Base-by-base conservation (phyloP, 2,113 vertebrate genomes). In the Condylura cristata region DNA sequence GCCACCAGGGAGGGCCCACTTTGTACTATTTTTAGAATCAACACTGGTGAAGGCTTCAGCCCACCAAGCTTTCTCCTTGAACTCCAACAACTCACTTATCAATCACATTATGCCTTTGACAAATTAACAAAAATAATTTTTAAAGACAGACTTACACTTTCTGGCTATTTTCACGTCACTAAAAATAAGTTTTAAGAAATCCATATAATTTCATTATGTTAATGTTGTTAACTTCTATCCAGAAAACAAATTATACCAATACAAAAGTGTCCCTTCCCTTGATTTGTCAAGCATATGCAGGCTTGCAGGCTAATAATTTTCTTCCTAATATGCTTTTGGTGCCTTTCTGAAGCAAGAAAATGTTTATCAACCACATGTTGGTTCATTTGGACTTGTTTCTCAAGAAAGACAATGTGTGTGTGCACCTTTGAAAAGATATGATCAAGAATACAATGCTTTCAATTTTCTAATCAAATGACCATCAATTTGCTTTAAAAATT, bases 51-150 rank as follows among this genome's bases (percentile, higher is more conserved):
- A 68, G 66, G 18, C 5, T 32, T 86, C 8, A 6, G 1, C 18
- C 46, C 39, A 48, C 28, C 20, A 14, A 44, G 82, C 56, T 63
- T 32, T 68, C n/a, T 72, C 44, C 78, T 37, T 60, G 24, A 32
- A 86, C 58, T 17, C 5, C 37, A 70, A 74, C 28, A 32, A 58
- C 53, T 61, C 24, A 44, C 5, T 60, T 66, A n/a, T 26, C 44
- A 37, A 66, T 17, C 70, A 78, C 48, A 7, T 18, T 13, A 26
- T 51, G 22, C 58, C 70, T 71, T 28, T 12, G 30, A 74, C 58
- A n/a, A 87, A 86, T 26, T 65, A 87, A 70, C 10, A 92, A 81
- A 95, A 71, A 58, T 63, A 37, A 89, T 46, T 83, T 37, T 60
- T 41, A 44, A 71, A 79, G 30, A 53, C 13, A 65, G 32, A 44